Conservation (phyloP, 2,888 invertebrate genomes). For the Drosophila infuscata region DNA sequence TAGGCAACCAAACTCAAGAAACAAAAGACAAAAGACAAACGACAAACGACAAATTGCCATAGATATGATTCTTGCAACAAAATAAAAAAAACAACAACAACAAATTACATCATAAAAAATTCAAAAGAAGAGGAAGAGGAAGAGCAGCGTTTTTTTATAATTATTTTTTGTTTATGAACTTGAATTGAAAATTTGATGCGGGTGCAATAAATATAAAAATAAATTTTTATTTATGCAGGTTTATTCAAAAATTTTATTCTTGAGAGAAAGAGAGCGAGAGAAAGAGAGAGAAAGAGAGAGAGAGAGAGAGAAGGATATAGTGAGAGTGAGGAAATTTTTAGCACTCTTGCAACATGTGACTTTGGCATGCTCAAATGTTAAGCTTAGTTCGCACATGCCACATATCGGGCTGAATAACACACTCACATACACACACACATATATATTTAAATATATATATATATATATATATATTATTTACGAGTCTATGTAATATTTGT, state of each 20-base stretch:
- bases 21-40: conserved; percentile 9
- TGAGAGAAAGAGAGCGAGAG: neutral
- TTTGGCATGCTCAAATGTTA: conserved; percentile 5
- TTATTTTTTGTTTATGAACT: conserved; percentile 2
- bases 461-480: too few relatives aligned
- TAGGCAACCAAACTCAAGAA: conserved; percentile 31
- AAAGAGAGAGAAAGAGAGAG: too few relatives aligned
- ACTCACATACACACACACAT: neutral
- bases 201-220: neutral
- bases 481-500: neutral
- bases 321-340: neutral
- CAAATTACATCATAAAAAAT: neutral
- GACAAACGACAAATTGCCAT: conserved; percentile 27
- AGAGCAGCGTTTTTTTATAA: conserved; percentile 5
- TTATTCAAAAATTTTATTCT: conserved; percentile 1
- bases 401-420: neutral
- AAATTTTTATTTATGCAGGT: conserved; percentile 1
- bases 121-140: too few relatives aligned
- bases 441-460: neutral
- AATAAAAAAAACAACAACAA: conserved; percentile 1
- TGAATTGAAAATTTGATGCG: conserved; percentile 3
- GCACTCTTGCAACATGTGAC: neutral
- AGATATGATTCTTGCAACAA: conserved; percentile 25
- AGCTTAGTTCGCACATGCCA: conserved; percentile 18
- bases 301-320: neutral